Base-by-base conservation (phyloP, 2,888 invertebrate genomes). In the Drosophila subquinaria region DNA sequence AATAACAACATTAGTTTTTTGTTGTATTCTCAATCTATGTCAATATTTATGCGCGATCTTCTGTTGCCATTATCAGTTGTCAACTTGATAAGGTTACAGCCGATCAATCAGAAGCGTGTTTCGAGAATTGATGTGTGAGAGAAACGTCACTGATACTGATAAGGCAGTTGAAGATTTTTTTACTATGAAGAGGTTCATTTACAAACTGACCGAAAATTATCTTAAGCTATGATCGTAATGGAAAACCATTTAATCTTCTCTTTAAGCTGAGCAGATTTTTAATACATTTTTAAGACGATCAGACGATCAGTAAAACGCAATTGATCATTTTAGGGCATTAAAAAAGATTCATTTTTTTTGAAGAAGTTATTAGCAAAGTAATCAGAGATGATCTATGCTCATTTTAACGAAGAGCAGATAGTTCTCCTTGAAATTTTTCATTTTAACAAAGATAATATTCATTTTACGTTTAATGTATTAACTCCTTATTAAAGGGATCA, bases 41-140 rank as follows among this genome's bases (percentile, higher is more conserved):
- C 60, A 68, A 40, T 50, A 43, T n/a, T 50, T 9, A 43, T 53
- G 43, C 15, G n/a, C 13, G 27, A n/a, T 45, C 43, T 43, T 20
- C 43, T 43, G 11, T 20, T 43, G 43, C 2, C 50, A 23, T 51
- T 60, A 69, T 73, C 73, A 73, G 53, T 68, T 36, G 33, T 23
- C 9, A 42, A 27, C 9, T 11, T 27, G 38, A 23, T 55, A 33
- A 52, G 55, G 30, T 55, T 55, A 42, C 13, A 17, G 17, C 15
- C 27, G 47, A 56, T 33, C 48, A 50, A 47, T 11, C 15, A 35
- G 36, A 42, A 5, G 10, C 17, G 23, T n/a, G 23, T 8, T 45
- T 23, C 8, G 3, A 23, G n/a, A 8, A 23, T 45, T 3, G 17
- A 13, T 13, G 20, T 35, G 11, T 3, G 36, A 30, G 9, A 59